Evolutionary conservation across 2,888 invertebrate species (phyloP), one percentile per base, ranked within the genome.

Genomic region (Helleia helle): DNA sequence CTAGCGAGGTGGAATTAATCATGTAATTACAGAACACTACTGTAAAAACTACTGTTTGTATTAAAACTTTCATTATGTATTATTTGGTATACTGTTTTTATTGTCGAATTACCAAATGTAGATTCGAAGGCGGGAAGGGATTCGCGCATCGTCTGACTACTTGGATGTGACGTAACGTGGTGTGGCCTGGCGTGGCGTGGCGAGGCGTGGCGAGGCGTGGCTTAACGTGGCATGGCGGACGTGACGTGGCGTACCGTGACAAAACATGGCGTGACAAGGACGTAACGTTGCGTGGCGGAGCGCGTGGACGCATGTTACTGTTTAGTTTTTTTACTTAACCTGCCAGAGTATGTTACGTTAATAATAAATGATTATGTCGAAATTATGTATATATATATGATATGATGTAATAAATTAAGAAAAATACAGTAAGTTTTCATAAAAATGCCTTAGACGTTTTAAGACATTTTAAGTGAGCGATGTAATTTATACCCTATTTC

Each of bases 321-420:
- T 64, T 65, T 58, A 58, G 55, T 57, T 71, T 69, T 62, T 68
- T 62, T 61, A 68, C 64, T 63, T 62, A 67, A 73, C 71, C 70
- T 72, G 68, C 68, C 77, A 67, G 71, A 71, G 53, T 73, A 73
- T 76, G 73, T 77, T 74, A 72, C 71, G 65, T 75, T 73, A 67
- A 66, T 68, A 67, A 66, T 68, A 71, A 71, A 71, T 74, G 63
- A 72, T 71, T 74, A 77, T 73, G 76, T 76, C 74, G 68, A 81
- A 79, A 79, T 80, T 81, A 79, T 83, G 79, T 83, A 81, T 81
- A 80, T 79, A 79, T 80, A n/a, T n/a, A n/a, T n/a, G n/a, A n/a
- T n/a, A 79, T 76, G 75, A 74, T 76, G 71, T 80, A 79, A 79
- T 81, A 77, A 77, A 80, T 76, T 79, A 76, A 75, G 76, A 77